Evolutionary conservation across 2,797 vertebrate genomes (phyloP), one percentile per base, ranked within the genome.

Genomic region (Leptatherina wallacei): DNA sequence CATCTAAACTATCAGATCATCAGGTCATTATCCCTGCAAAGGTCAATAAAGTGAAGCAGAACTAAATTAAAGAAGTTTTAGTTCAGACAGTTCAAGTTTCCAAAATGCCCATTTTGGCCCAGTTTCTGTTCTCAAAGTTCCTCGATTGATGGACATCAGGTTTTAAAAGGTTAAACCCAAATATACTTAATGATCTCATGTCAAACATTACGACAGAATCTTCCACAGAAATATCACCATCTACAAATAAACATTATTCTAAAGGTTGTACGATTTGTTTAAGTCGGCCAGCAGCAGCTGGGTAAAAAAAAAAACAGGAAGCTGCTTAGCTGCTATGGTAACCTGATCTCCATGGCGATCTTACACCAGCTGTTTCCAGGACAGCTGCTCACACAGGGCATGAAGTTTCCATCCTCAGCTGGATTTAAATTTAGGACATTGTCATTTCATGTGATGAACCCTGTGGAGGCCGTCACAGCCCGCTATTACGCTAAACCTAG

Each of bases 291-390:
- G 22, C 20, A 58, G 32, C 22, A 51, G 57, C 24, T 66, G 56
- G 30, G 57, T 61, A n/a, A n/a, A 5, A 5, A 2, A 71, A 75
- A 40, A 70, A 61, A 75, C 8, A 36, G 63, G 69, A 88, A 83
- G 70, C 51, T 77, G 61, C 69, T 54, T 44, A 40, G 66, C 24
- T 79, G 74, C 79, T 64, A 29, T 61, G 36, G 88, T 66, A 85
- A 84, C 70, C 60, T 55, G 71, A 86, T 75, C 82, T 55, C 38
- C 40, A 58, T 63, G 69, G 64, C 59, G 70, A 69, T 87, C 85
- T 87, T 71, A 82, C 75, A 75, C 51, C 42, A 71, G 63, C 74
- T 71, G 71, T 76, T 82, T 70, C 66, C 57, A 84, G 29, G 32
- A 62, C 83, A 86, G 79, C 83, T 85, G 85, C 71, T 56, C 68